A percentile compares a stretch with the other conserved stretches of the same genome.
These are phyloP conservation scores for Actenoides hombroni DNA, from an alignment of 2,113 vertebrate species.

Conservation along the genomic window DNA sequence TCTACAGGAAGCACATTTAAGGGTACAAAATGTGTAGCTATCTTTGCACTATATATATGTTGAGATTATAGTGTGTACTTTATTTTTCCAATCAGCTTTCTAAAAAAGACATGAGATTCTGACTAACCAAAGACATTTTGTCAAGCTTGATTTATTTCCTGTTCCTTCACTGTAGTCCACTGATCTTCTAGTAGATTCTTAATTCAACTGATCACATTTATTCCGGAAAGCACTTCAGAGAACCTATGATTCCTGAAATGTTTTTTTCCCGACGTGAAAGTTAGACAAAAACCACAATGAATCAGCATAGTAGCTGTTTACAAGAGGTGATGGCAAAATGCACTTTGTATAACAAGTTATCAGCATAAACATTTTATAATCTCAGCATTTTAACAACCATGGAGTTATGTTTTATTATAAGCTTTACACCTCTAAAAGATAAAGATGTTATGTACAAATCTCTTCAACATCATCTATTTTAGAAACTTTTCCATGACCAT, in stretches of 20 bases:
- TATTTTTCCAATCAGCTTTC: not conserved
- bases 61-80: not conserved
- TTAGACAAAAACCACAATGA: not conserved
- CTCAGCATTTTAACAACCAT: not conserved
- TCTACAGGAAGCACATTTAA: not conserved
- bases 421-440: not conserved
- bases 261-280: not conserved
- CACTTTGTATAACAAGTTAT: not conserved
- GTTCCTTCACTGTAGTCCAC: not conserved
- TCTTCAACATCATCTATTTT: not conserved
- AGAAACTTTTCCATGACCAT: not conserved
- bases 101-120: not conserved
- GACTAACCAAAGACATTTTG: not conserved
- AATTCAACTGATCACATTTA: not conserved
- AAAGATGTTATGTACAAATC: not conserved
- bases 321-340: not conserved
- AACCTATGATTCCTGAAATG: not conserved
- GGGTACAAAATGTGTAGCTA: not conserved
- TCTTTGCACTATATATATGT: not conserved
- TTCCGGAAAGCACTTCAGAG: not conserved
- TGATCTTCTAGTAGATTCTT: not conserved
- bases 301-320: not conserved
- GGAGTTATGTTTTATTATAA: not conserved
- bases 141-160: not conserved
- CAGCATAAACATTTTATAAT: not conserved